Conservation (phyloP, 2,888 invertebrate genomes). For the Isoperla grammatica region DNA sequence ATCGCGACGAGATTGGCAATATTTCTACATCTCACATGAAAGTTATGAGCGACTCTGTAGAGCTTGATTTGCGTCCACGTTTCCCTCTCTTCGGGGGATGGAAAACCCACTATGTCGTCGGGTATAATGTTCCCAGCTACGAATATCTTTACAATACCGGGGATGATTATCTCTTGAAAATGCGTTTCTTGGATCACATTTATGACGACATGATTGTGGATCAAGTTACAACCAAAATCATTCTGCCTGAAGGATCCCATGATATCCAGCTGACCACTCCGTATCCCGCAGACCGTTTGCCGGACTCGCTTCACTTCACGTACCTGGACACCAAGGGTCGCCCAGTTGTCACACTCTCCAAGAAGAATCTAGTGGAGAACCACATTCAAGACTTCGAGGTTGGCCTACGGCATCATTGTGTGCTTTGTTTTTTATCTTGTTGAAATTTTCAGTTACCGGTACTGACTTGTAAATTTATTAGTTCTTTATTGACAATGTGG, state of each 20-base stretch:
- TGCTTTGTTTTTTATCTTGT: not conserved
- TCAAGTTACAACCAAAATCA: conserved; percentile 78
- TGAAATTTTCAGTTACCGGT: not conserved
- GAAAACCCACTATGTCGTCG: conserved; percentile 95
- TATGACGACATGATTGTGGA: conserved; percentile 96
- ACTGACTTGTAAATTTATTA: no score
- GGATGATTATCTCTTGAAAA: conserved; percentile 76
- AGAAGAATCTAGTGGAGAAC: conserved; percentile 86
- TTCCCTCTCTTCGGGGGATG: conserved; percentile 99
- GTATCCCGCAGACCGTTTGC: conserved; percentile 66
- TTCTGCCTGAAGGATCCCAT: conserved; percentile 90
- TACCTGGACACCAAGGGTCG: conserved; percentile 94
- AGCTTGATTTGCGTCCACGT: conserved; percentile 90
- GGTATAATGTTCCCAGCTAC: conserved; percentile 96
- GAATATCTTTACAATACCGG: conserved; percentile 85
- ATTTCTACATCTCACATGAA: conserved; percentile 96
- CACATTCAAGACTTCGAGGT: conserved; percentile 92
- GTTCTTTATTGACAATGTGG: no score
- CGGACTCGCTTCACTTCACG: conserved; percentile 78
- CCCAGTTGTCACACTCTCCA: conserved; percentile 75
- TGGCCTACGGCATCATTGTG: conserved; percentile 30
- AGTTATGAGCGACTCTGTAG: conserved; percentile 84
- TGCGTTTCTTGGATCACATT: conserved; percentile 94
- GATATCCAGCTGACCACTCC: conserved; percentile 77
- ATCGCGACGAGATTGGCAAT: conserved; percentile 97